Evolutionary conservation across 2,888 invertebrate species (phyloP), one percentile per base, ranked within the genome.

Genomic region (Pinctada fucata): DNA sequence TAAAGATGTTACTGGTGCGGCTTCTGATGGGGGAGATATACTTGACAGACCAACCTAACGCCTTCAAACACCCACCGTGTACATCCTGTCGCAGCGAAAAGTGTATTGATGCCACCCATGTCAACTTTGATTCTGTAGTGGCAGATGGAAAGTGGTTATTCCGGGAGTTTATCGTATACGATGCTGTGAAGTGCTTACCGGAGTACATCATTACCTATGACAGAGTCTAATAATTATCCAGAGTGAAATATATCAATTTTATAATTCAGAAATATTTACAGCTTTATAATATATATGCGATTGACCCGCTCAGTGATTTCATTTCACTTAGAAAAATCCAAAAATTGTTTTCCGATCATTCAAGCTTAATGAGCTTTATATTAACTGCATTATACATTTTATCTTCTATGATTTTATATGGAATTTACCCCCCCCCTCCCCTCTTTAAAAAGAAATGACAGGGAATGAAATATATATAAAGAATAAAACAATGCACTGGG

Each of bases 101-200:
- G 48, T 87, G 87, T 64, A 67, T 66, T 3, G 45, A 75, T 2
- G 67, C 74, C 13, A 71, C 73, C 49, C 51, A 75, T n/a, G 76
- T 64, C 2, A 66, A 31, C 6, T 86, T 82, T 70, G 82, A 86
- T 67, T 86, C 86, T 0, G 83, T 86, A 3, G 76, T 87, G 3
- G 86, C 82, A 2, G 83, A 84, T 64, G 83, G 82, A 45, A 51
- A 48, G 0, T 82, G 83, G 78, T 51, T 84, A 3, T 86, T 86
- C 77, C 67, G 87, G 65, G 87, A 87, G 76, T 87, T 87, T 82
- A 85, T 86, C 65, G 84, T 86, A 3, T 87, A 87, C 70, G 83
- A 85, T 3, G 49, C 76, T 45, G 76, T 77, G 2, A 80, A 84
- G 71, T 84, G 85, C 66, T 87, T 86, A 69, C 87, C 87, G 6